These are phyloP conservation scores for Gadus chalcogrammus DNA, from an alignment of 2,113 vertebrate species.

Conservation along the genomic window DNA sequence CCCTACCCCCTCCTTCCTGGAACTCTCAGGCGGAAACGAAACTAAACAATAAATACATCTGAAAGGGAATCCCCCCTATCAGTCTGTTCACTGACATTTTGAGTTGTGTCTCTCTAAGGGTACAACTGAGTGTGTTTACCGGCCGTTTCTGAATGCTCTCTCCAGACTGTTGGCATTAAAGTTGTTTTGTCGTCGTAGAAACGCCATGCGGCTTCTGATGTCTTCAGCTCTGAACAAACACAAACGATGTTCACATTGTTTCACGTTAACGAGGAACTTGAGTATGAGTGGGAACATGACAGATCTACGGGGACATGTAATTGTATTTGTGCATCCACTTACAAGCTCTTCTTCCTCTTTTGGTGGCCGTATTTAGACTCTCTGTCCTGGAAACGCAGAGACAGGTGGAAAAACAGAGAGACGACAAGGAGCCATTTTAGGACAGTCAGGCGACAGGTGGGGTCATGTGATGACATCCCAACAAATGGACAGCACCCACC, in stretches of 20 bases:
- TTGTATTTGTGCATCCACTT: slow-evolving; percentile 53
- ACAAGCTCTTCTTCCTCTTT: slow-evolving; percentile 79
- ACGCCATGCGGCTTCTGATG: not conserved
- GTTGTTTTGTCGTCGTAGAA: not conserved
- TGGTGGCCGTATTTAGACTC: slow-evolving; percentile 18
- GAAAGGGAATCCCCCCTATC: too few relatives aligned
- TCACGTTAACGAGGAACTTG: too few relatives aligned
- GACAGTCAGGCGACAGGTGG: not conserved
- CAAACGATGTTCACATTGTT: not conserved
- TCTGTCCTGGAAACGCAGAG: not conserved
- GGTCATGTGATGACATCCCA: not conserved
- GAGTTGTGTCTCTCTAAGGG: not conserved
- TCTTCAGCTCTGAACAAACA: not conserved
- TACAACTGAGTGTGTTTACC: not conserved
- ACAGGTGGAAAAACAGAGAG: slow-evolving; percentile 1
- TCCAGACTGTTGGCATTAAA: not conserved
- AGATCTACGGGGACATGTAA: too few relatives aligned
- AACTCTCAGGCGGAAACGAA: too few relatives aligned
- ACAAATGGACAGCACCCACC: slow-evolving; percentile 61
- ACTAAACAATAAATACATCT: too few relatives aligned
- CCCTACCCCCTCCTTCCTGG: too few relatives aligned
- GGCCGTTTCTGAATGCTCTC: not conserved
- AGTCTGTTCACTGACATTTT: too few relatives aligned
- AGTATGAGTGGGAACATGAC: too few relatives aligned
- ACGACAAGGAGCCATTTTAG: not conserved